A percentile compares a stretch with the other conserved stretches of the same genome.
These are phyloP conservation scores for Harmothoe impar DNA, from an alignment of 2,888 invertebrate species.

Conservation along the genomic window DNA sequence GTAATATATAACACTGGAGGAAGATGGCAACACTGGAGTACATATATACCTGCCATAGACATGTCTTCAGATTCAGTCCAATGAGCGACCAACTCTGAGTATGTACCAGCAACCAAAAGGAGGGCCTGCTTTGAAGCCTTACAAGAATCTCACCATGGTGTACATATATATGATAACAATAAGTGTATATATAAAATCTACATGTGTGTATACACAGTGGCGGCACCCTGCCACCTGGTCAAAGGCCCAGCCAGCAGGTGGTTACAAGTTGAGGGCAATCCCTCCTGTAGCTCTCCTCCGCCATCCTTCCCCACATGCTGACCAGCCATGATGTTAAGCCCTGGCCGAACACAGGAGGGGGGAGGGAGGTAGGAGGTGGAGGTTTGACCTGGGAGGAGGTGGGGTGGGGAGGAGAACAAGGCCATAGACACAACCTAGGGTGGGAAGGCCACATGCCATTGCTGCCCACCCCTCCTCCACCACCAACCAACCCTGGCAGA, in stretches of 20 bases:
- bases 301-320: no score
- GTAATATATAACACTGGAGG: not conserved
- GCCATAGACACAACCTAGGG: not conserved
- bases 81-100: not conserved
- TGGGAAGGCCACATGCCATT: not conserved
- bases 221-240: not conserved
- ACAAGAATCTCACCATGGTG: constrained; percentile 30
- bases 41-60: not conserved
- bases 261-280: not conserved
- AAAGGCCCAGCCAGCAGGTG: not conserved
- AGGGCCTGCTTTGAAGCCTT: constrained; percentile 19
- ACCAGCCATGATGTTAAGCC: no score
- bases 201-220: constrained; percentile 9
- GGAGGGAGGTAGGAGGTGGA: not conserved
- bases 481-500: not conserved
- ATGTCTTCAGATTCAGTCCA: not conserved
- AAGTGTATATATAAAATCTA: not conserved
- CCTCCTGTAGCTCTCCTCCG: no score
- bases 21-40: not conserved
- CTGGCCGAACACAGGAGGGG: not conserved
- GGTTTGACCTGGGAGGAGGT: constrained; percentile 23
- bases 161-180: not conserved
- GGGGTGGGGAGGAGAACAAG: not conserved
- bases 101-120: not conserved
- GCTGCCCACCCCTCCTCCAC: constrained; percentile 7